Base-by-base conservation (phyloP, 2,888 invertebrate genomes). In the Drosophila austrosaltans region DNA sequence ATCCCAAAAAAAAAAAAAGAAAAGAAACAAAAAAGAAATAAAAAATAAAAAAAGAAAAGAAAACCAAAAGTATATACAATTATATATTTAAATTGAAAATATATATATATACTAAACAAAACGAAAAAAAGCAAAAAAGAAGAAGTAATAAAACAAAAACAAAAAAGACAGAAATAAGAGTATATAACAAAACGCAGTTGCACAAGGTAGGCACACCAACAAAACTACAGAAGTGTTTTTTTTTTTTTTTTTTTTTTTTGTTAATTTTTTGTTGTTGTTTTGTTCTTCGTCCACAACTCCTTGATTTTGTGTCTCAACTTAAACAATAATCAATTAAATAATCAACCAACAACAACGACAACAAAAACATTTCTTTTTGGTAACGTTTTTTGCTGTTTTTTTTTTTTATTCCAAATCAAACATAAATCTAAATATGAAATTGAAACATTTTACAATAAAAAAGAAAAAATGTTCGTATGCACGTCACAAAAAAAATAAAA, bases 191-290 rank as follows among this genome's bases (percentile, higher is more conserved):
- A 48, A 89, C 87, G 91, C 91, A 90, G 91, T 91, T 91, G 91
- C 91, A 91, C 89, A 91, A 91, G 91, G 91, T 91, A 90, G 91
- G 91, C 90, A 86, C 87, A 90, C 87, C 77, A 82, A 87, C 83
- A 84, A 85, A 86, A 83, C 87, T 87, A 87, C 83, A 84, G 83
- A 48, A 75, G 79, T 81, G 75, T 78, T 75, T 81, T 82, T 73
- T 80, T 83, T 69, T 72, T 67, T 69, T 65, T 53, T 44, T 44
- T 44, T 83, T 69, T 72, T 67, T 69, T 65, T 53, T 44, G 22
- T 44, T 8, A 16, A 16, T 44, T 8, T 44, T 10, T 48, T 48
- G 1, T 44, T 8, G 2, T 44, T 22, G 20, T 1, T 44, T 44
- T 44, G 2, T 22, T 44, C 20, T 48, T 48, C 48, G 44, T 48